Conservation (phyloP, 2,888 invertebrate genomes). For the Acanthosepion esculentum region DNA sequence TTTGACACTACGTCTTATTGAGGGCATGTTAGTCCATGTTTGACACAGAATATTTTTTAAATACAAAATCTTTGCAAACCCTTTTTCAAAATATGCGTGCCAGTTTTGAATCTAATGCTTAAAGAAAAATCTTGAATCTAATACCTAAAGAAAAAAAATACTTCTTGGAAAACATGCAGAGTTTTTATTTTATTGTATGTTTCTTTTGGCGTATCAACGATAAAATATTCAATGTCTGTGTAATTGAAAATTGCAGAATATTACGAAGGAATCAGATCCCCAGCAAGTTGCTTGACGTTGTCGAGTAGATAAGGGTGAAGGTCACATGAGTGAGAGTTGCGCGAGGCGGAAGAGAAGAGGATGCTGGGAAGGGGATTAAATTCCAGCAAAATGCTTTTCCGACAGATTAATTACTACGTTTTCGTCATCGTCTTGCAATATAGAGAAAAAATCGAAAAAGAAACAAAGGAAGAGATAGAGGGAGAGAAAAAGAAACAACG, state of each 20-base stretch:
- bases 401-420: background rate
- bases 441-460: too few species aligned
- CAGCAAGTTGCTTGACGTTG: background rate
- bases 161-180: too few species aligned
- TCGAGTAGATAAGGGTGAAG: background rate
- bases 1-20: too few species aligned
- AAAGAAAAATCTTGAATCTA: too few species aligned
- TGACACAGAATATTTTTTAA: too few species aligned
- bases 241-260: background rate
- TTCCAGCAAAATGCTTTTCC: background rate
- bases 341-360: conserved; percentile 5
- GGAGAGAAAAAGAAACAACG: background rate
- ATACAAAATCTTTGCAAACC: too few species aligned
- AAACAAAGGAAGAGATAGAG: too few species aligned
- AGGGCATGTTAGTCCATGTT: too few species aligned
- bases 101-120: too few species aligned
- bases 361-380: background rate
- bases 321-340: background rate
- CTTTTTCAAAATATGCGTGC: too few species aligned
- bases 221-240: background rate
- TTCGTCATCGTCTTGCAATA: background rate
- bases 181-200: too few species aligned
- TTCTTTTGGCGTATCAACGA: background rate
- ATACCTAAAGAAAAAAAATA: too few species aligned
- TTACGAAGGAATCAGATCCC: background rate